Conservation (phyloP, 2,113 vertebrate genomes). For the Hippocampus abdominalis region DNA sequence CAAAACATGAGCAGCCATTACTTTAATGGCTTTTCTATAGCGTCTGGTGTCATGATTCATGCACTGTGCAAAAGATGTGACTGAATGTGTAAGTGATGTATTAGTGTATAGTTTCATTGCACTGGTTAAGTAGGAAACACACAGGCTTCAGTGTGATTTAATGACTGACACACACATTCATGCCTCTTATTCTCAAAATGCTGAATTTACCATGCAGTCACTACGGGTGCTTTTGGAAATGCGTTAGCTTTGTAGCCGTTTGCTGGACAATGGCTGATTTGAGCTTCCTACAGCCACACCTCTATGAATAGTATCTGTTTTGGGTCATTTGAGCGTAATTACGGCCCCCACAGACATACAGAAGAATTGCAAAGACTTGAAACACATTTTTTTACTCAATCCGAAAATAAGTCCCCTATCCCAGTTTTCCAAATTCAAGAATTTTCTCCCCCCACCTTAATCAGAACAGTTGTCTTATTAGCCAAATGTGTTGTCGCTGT, state of each 20-base stretch:
- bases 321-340: neutral
- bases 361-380: neutral
- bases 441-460: neutral
- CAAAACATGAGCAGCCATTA: slow-evolving; percentile 2
- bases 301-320: neutral
- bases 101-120: slow-evolving; percentile 12
- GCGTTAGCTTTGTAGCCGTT: neutral
- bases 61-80: slow-evolving; percentile 13
- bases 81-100: slow-evolving; percentile 25
- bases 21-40: slow-evolving; percentile 14
- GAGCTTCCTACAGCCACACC: neutral
- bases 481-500: neutral
- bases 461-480: neutral
- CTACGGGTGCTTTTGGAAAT: neutral
- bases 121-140: slow-evolving; percentile 29
- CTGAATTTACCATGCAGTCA: neutral
- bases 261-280: neutral
- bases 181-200: slow-evolving; percentile 24
- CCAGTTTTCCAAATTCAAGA: neutral
- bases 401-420: neutral
- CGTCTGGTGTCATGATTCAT: slow-evolving; percentile 17
- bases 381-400: neutral
- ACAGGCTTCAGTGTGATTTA: slow-evolving; percentile 21
- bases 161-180: slow-evolving; percentile 18
- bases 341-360: too few relatives aligned